These are phyloP conservation scores for Acronicta aceris DNA, from an alignment of 2,888 invertebrate species.

Conservation along the genomic window DNA sequence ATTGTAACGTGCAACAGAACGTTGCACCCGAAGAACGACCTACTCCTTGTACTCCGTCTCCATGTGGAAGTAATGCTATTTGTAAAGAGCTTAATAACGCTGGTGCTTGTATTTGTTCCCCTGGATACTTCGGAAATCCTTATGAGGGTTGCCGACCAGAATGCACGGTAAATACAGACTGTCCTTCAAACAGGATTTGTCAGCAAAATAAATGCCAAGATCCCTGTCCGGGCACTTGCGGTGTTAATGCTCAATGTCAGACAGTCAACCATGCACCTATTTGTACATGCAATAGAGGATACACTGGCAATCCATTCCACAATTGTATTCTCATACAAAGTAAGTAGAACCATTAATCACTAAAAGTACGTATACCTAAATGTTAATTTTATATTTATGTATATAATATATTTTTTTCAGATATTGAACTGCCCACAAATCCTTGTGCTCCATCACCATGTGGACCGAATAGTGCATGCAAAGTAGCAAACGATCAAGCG, in stretches of 20 bases:
- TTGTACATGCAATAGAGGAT: slow-evolving; percentile 91
- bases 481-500: slow-evolving; percentile 91
- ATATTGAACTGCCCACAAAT: slow-evolving; percentile 72
- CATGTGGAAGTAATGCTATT: slow-evolving; percentile 93
- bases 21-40: slow-evolving; percentile 74
- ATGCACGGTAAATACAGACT: slow-evolving; percentile 93
- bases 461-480: slow-evolving; percentile 94
- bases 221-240: slow-evolving; percentile 94
- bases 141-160: slow-evolving; percentile 93
- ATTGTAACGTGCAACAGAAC: slow-evolving; percentile 85
- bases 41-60: slow-evolving; percentile 91
- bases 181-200: slow-evolving; percentile 92
- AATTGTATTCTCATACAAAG: slow-evolving; percentile 74
- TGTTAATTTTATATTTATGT: not conserved
- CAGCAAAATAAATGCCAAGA: slow-evolving; percentile 93
- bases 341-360: slow-evolving; percentile 57
- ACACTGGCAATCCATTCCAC: slow-evolving; percentile 90
- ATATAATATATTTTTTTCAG: slow-evolving; percentile 67
- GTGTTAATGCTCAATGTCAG: slow-evolving; percentile 92
- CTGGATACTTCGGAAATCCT: slow-evolving; percentile 91
- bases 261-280: slow-evolving; percentile 92
- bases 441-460: slow-evolving; percentile 95
- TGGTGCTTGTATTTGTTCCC: slow-evolving; percentile 92
- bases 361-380: not conserved
- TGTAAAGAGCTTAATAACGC: slow-evolving; percentile 92